phyloP scores from a whole-genome alignment of 2,888 invertebrate genomes.

The Platycheirus albimanus region DNA sequence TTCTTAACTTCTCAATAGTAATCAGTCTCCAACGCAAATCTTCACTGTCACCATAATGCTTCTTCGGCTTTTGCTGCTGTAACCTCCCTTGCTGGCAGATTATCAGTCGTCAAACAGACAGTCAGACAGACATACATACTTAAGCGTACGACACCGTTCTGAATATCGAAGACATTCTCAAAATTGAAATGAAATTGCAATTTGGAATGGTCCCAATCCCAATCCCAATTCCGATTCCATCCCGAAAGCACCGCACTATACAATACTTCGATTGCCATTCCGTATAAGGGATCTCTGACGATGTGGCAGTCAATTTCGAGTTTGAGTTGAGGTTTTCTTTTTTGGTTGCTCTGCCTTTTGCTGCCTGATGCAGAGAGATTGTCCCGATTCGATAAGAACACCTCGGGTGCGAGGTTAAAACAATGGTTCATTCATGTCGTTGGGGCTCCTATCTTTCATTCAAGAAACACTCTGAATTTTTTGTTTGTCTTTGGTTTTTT shows the following conservation, averaged over 20 bases:
- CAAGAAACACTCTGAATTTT: constrained; percentile 68
- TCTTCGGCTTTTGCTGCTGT: constrained; percentile 3
- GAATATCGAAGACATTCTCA: constrained; percentile 67
- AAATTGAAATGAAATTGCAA: constrained; percentile 73
- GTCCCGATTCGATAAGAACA: constrained; percentile 73
- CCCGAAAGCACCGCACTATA: constrained; percentile 5
- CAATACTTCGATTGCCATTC: constrained; percentile 12
- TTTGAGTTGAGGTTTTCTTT: constrained; percentile 72
- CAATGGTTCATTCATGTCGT: constrained; percentile 74
- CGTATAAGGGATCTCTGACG: constrained; percentile 50
- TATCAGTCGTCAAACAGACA: constrained; percentile 64
- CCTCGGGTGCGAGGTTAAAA: constrained; percentile 73
- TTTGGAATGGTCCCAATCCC: constrained; percentile 45
- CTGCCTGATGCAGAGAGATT: constrained; percentile 58
- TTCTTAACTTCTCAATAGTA: constrained; percentile 31
- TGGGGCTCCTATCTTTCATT: constrained; percentile 72
- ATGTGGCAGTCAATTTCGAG: constrained; percentile 68
- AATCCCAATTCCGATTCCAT: not conserved
- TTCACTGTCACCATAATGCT: constrained; percentile 46
- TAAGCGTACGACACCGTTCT: constrained; percentile 51
- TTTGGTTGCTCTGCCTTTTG: constrained; percentile 32
- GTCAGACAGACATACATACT: constrained; percentile 48
- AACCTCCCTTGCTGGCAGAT: constrained; percentile 53
- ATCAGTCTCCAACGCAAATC: constrained; percentile 54
- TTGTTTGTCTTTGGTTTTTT: not conserved